These are phyloP conservation scores for Cairina moschata DNA, from an alignment of 2,113 vertebrate genomes.

Conservation along the genomic window DNA sequence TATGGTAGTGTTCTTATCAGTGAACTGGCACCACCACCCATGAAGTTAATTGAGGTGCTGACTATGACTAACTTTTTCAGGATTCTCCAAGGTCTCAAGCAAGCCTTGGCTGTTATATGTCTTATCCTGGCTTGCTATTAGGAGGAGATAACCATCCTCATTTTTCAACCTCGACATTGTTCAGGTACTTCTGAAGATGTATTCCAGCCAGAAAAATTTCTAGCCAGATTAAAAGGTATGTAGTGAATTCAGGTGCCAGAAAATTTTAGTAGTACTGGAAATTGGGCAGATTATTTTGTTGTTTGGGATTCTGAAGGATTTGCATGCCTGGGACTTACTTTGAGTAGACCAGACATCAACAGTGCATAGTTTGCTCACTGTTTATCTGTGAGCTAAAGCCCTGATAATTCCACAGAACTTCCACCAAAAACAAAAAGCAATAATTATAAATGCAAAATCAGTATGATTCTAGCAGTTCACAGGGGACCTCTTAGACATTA, in stretches of 20 bases:
- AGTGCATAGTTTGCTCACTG: background rate
- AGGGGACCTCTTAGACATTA: background rate
- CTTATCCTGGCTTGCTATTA: constrained; percentile 15
- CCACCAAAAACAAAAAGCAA: background rate
- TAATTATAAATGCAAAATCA: constrained; percentile 37
- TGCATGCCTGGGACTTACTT: background rate
- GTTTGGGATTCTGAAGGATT: background rate
- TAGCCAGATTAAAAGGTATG: background rate
- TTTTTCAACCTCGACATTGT: background rate
- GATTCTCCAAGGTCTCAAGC: constrained; percentile 39
- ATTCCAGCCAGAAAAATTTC: background rate
- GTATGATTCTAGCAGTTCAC: background rate
- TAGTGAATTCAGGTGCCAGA: background rate
- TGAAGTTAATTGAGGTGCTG: constrained; percentile 57
- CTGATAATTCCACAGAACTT: background rate
- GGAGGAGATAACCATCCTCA: constrained; percentile 24
- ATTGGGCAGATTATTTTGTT: background rate
- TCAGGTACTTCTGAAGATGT: background rate
- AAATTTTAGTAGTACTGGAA: background rate
- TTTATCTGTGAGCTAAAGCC: background rate
- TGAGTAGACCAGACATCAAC: background rate
- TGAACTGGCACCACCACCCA: constrained; percentile 61
- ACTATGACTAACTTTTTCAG: constrained; percentile 57
- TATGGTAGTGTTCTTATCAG: constrained; percentile 38
- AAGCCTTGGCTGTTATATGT: constrained; percentile 15